Evolutionary conservation across 2,888 invertebrate species (phyloP).

Genomic region (Papilio protenor): DNA sequence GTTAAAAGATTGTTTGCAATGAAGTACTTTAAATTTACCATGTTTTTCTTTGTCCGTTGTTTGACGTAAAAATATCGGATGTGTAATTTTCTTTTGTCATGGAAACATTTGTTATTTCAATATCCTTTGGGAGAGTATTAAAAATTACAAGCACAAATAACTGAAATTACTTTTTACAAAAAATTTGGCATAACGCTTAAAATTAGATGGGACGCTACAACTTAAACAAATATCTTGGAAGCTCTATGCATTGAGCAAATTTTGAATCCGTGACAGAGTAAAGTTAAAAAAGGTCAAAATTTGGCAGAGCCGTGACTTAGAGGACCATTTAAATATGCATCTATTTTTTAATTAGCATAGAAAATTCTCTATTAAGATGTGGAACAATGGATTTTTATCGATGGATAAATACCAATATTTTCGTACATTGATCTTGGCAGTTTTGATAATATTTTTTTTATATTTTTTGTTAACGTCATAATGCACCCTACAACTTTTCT

Average conservation of each 20-base stretch:
- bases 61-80: background rate
- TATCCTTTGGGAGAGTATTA: background rate
- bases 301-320: conserved; percentile 46
- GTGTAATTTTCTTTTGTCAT: background rate
- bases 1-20: background rate
- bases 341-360: conserved; percentile 2
- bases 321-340: conserved; percentile 29
- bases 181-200: conserved; percentile 40
- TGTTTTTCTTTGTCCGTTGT: background rate
- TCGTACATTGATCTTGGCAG: conserved; percentile 5
- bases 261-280: conserved; percentile 48
- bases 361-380: conserved; percentile 6
- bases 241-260: conserved; percentile 75
- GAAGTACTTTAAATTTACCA: background rate
- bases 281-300: conserved; percentile 40
- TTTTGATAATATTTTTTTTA: background rate
- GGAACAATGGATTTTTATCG: background rate
- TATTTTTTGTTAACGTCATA: background rate
- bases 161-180: conserved; percentile 11
- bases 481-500: background rate
- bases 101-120: background rate
- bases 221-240: conserved; percentile 57
- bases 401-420: background rate
- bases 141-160: conserved; percentile 29
- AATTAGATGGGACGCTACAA: conserved; percentile 35